These are phyloP conservation scores for Oenanthe melanoleuca DNA, from an alignment of 2,113 vertebrate species.

Conservation along the genomic window DNA sequence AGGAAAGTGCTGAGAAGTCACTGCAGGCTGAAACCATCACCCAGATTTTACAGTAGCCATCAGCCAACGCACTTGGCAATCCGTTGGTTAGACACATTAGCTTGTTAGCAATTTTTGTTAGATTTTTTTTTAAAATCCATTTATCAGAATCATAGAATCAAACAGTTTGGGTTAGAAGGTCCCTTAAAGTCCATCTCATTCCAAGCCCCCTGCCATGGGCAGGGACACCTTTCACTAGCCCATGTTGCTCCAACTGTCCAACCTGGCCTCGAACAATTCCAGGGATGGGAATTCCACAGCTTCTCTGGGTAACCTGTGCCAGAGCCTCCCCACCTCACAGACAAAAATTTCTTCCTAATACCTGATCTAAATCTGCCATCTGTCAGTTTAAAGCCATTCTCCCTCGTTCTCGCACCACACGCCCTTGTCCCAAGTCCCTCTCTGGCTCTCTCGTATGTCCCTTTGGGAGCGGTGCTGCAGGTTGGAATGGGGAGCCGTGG, in stretches of 20 bases:
- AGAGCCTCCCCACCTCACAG: not conserved
- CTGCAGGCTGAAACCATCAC: not conserved
- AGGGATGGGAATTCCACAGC: not conserved
- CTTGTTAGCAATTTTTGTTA: not conserved
- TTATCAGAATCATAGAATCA: not conserved
- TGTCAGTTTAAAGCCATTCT: not conserved
- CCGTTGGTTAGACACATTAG: no score
- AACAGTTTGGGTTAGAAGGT: not conserved
- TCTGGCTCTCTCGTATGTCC: not conserved
- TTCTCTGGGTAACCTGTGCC: not conserved
- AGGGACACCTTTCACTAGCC: not conserved
- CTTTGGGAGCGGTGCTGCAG: not conserved
- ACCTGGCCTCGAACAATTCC: not conserved
- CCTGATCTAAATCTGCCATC: not conserved
- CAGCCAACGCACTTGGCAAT: not conserved
- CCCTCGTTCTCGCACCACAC: no score
- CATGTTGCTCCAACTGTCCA: not conserved
- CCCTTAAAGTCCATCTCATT: not conserved
- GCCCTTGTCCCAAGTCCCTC: not conserved
- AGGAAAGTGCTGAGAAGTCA: not conserved
- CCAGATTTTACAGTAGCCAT: accelerated
- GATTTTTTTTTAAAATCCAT: not conserved
- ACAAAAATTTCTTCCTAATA: not conserved
- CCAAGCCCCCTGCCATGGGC: not conserved
- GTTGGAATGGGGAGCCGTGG: accelerated